These are phyloP conservation scores for Pachyramphus minor DNA, from an alignment of 2,113 vertebrate genomes.

Conservation along the genomic window DNA sequence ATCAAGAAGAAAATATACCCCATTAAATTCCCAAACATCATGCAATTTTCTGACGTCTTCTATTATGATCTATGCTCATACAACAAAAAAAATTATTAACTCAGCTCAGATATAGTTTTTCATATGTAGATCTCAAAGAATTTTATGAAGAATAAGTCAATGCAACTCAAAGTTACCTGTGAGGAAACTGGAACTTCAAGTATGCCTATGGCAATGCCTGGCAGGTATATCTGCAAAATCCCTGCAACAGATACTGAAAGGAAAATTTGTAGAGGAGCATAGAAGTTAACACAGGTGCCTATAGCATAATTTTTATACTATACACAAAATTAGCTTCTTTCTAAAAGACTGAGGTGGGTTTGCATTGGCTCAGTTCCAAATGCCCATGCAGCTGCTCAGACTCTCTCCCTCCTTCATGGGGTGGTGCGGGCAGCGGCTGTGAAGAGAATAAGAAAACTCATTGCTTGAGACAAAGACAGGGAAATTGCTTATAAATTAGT, in stretches of 20 bases:
- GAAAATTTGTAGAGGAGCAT: not conserved
- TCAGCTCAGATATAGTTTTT: not conserved
- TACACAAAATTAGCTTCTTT: not conserved
- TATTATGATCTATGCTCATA: not conserved
- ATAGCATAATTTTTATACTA: not conserved
- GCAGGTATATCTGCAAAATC: not conserved
- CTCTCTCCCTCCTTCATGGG: not conserved
- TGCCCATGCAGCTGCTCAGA: not conserved
- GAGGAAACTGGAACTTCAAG: not conserved
- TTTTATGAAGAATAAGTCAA: not conserved
- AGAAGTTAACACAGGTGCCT: not conserved
- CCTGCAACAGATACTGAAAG: not conserved
- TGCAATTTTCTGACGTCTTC: not conserved
- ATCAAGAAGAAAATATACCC: constrained; percentile 35
- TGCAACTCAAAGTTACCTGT: not conserved
- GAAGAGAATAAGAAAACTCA: not conserved
- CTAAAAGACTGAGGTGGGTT: not conserved
- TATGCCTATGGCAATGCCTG: not conserved
- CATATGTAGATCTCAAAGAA: not conserved
- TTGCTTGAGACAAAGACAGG: not conserved
- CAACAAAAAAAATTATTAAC: not conserved
- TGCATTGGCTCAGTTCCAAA: not conserved
- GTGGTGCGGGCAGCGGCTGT: too few species aligned
- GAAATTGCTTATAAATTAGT: not conserved
- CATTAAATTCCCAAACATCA: constrained; percentile 31